Evolutionary conservation across 2,113 vertebrate species (phyloP).

Genomic region (Hypocryptadius cinnamomeus): DNA sequence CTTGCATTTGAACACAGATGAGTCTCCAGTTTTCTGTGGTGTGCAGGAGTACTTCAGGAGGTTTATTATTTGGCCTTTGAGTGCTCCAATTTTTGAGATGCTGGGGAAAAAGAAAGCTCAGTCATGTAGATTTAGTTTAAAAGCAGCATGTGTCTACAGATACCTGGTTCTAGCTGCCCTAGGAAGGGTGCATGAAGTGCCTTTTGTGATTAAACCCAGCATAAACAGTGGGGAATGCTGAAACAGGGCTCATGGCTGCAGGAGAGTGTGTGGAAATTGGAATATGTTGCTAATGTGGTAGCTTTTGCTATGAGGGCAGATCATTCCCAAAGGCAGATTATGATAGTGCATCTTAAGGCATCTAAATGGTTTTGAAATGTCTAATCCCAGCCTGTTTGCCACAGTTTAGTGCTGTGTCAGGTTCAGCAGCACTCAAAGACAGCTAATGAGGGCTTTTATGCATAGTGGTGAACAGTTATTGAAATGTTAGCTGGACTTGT

Average conservation of each 20-base stretch:
- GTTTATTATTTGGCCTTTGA: neutral
- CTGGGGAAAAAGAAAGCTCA: neutral
- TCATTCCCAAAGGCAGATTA: slow-evolving; percentile 10
- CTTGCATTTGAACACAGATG: neutral
- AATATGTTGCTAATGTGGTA: accelerated
- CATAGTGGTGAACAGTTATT: neutral
- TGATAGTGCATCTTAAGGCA: neutral
- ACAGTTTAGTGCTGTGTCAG: neutral
- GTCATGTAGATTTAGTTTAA: neutral
- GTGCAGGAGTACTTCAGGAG: neutral
- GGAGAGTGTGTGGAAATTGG: neutral
- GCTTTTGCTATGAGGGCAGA: neutral
- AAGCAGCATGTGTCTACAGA: neutral
- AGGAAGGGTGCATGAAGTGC: neutral
- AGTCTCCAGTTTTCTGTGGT: neutral
- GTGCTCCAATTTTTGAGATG: neutral
- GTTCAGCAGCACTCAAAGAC: neutral
- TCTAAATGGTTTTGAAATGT: slow-evolving; percentile 39
- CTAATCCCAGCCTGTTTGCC: slow-evolving; percentile 16
- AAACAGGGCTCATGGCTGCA: neutral
- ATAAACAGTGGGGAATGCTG: neutral
- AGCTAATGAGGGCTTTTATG: neutral
- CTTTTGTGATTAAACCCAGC: neutral
- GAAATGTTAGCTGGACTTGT: neutral
- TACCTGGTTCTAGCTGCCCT: neutral